Percentiles rank a stretch among this genome's conserved stretches.
Conservation (phyloP, 1,140 invertebrate species). For the Diorhabda sublineata region DNA sequence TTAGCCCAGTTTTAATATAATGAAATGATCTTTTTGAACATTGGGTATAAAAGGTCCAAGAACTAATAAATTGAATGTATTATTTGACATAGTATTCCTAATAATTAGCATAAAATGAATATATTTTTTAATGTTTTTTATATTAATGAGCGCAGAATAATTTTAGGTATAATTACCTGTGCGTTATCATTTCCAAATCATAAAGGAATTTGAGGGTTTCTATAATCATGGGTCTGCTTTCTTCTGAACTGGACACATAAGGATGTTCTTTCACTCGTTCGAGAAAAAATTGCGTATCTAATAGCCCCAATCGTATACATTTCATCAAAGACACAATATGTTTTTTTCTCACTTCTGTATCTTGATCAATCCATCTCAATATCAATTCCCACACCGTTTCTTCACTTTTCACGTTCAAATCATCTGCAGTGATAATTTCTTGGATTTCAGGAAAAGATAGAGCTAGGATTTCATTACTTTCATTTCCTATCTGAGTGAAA, state of each 20-base stretch:
- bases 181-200: slow-evolving; percentile 66
- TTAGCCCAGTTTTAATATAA: too few species aligned
- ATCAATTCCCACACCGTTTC: slow-evolving; percentile 64
- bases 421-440: slow-evolving; percentile 68
- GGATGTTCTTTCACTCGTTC: slow-evolving; percentile 64
- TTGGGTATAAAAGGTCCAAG: too few species aligned
- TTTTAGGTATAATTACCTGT: slow-evolving; percentile 38
- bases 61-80: too few species aligned
- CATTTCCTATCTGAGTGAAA: slow-evolving; percentile 64
- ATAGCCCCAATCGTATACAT: slow-evolving; percentile 75
- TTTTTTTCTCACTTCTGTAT: slow-evolving; percentile 39
- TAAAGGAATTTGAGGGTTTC: slow-evolving; percentile 70
- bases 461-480: slow-evolving; percentile 68
- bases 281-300: slow-evolving; percentile 77
- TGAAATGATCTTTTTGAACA: too few species aligned
- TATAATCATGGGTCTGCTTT: slow-evolving; percentile 67
- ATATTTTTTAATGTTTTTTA: too few species aligned
- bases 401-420: slow-evolving; percentile 66
- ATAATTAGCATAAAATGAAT: too few species aligned
- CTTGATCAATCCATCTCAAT: slow-evolving; percentile 59
- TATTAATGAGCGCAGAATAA: too few species aligned
- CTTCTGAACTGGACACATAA: slow-evolving; percentile 60
- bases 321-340: slow-evolving; percentile 60
- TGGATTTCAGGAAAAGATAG: slow-evolving; percentile 65
- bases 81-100: too few species aligned